phyloP scores from a whole-genome alignment of 2,797 vertebrate species.

The Fistularia commersonii region DNA sequence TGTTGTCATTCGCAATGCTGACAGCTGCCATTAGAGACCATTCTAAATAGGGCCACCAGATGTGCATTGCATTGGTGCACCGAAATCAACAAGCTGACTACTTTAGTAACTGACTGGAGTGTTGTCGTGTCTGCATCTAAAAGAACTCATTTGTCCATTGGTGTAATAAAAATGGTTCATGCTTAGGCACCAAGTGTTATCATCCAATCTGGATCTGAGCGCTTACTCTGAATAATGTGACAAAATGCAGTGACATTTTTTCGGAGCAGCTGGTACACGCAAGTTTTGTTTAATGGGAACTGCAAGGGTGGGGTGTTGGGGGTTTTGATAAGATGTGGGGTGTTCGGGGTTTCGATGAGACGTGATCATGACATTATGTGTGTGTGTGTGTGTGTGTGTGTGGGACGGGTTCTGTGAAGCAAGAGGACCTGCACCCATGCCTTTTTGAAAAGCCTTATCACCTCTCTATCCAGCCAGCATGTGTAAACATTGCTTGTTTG shows the following conservation, averaged over 20 bases:
- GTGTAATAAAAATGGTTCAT: slow-evolving; percentile 47
- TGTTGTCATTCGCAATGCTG: slow-evolving; percentile 56
- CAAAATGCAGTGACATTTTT: slow-evolving; percentile 36
- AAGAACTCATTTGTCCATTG: slow-evolving; percentile 46
- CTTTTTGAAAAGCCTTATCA: slow-evolving; percentile 56
- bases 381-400: slow-evolving; percentile 23
- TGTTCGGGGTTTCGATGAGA: slow-evolving; percentile 21
- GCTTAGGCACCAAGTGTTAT: slow-evolving; percentile 33
- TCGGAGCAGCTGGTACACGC: slow-evolving; percentile 46
- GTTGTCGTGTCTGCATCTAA: slow-evolving; percentile 34
- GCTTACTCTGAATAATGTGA: slow-evolving; percentile 41
- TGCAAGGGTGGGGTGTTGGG: slow-evolving; percentile 11
- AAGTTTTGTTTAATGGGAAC: slow-evolving; percentile 31
- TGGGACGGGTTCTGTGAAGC: slow-evolving; percentile 8
- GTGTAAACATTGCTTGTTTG: slow-evolving; percentile 77
- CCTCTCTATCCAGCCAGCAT: slow-evolving; percentile 51
- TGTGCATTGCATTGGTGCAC: slow-evolving; percentile 49
- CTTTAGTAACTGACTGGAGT: slow-evolving; percentile 42
- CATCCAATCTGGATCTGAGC: slow-evolving; percentile 29
- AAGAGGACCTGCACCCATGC: slow-evolving; percentile 59
- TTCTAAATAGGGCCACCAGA: slow-evolving; percentile 66
- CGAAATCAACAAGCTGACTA: slow-evolving; percentile 43
- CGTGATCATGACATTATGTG: slow-evolving; percentile 25
- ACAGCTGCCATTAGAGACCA: slow-evolving; percentile 70
- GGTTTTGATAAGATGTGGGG: slow-evolving; percentile 27